A percentile compares a stretch with the other conserved stretches of the same genome.
Conservation (phyloP, 1,140 invertebrate genomes). For the Phymorhynchus buccinoides region DNA sequence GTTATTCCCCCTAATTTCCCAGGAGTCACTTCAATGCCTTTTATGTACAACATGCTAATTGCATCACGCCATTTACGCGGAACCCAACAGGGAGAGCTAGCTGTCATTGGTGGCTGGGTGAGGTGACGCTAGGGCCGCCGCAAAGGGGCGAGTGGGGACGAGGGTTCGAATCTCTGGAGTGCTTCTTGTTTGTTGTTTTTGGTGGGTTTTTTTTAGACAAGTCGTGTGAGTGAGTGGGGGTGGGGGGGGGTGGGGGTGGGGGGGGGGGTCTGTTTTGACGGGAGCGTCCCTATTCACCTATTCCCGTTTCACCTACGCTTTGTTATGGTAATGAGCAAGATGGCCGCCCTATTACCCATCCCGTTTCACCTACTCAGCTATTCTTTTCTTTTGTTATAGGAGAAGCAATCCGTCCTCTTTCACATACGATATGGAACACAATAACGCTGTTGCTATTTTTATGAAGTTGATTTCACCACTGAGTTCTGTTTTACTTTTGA, state of each 20-base stretch:
- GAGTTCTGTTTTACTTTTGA: too few species aligned
- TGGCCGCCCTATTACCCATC: too few species aligned
- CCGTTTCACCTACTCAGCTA: too few species aligned
- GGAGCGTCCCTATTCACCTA: too few species aligned
- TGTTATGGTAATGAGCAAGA: too few species aligned
- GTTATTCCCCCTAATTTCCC: conserved; percentile 42
- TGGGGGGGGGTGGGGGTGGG: background rate
- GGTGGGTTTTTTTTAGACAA: background rate
- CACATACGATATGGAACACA: too few species aligned
- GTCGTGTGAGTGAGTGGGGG: background rate
- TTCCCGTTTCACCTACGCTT: too few species aligned
- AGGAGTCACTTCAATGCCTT: conserved; percentile 37
- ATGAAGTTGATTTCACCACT: too few species aligned
- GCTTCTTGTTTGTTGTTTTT: background rate
- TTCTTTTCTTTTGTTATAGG: too few species aligned
- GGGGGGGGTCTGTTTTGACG: too few species aligned
- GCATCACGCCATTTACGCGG: conserved; percentile 33
- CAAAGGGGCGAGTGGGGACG: background rate
- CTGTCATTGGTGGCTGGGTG: conserved; percentile 10
- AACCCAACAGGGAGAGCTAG: background rate
- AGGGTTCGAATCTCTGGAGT: background rate
- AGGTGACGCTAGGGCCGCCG: background rate
- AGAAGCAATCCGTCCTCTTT: too few species aligned
- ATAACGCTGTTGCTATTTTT: too few species aligned
- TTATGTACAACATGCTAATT: conserved; percentile 43